These are phyloP conservation scores for Epirrhoe tristata DNA, from an alignment of 2,888 invertebrate species.

Conservation along the genomic window DNA sequence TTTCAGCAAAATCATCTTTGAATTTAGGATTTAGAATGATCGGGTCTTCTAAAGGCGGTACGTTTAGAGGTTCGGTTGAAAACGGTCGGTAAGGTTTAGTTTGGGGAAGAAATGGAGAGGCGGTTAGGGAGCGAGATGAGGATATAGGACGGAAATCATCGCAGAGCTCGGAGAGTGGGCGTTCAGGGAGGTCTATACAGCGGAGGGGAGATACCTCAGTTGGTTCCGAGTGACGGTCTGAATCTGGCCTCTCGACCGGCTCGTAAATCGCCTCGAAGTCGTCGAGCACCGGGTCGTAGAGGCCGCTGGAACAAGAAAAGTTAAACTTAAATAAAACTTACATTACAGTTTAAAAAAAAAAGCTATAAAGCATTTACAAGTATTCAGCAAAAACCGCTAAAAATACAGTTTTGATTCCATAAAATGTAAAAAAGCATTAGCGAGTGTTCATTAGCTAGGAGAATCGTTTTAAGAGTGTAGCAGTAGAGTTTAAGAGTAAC, in stretches of 20 bases:
- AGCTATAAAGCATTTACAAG: no score
- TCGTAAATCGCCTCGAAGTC: constrained; percentile 72
- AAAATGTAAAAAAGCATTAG: no score
- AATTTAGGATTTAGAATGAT: constrained; percentile 71
- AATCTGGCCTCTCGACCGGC: constrained; percentile 70
- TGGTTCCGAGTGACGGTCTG: constrained; percentile 71
- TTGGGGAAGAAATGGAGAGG: constrained; percentile 60
- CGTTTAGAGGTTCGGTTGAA: constrained; percentile 67
- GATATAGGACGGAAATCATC: constrained; percentile 37
- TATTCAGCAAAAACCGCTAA: no score
- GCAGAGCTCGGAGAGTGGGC: constrained; percentile 36
- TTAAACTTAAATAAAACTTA: constrained; percentile 9
- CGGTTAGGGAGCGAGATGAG: constrained; percentile 59
- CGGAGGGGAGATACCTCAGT: constrained; percentile 66
- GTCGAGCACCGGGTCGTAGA: constrained; percentile 77
- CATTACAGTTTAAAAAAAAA: no score
- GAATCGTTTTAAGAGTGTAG: no score
- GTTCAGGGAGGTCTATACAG: constrained; percentile 53
- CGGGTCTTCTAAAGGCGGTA: constrained; percentile 71
- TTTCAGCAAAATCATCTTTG: constrained; percentile 61
- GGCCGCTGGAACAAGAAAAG: constrained; percentile 66
- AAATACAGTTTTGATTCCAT: no score
- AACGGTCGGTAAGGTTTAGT: constrained; percentile 70
- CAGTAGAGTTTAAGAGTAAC: no score
- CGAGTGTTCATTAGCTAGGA: no score